Conservation (phyloP, 2,888 invertebrate genomes). For the Zeuzera pyrina region DNA sequence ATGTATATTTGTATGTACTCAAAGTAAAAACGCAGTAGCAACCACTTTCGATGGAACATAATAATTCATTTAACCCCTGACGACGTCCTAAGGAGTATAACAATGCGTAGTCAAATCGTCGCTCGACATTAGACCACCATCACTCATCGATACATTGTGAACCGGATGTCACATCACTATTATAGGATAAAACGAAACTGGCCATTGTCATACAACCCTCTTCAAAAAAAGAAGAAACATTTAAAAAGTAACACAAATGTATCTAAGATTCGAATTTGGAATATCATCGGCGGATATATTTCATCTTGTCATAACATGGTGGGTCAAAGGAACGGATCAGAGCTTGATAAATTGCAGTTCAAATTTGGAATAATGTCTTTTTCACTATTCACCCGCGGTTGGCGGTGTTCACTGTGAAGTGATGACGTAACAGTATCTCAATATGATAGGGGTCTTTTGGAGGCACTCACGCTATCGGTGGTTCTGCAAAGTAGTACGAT, state of each 20-base stretch:
- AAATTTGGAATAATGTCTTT: constrained; percentile 71
- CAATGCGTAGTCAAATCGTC: constrained; percentile 17
- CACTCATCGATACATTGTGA: constrained; percentile 51
- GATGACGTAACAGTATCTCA: constrained; percentile 56
- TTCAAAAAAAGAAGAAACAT: constrained; percentile 28
- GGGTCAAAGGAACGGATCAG: constrained; percentile 63
- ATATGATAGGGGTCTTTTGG: constrained; percentile 33
- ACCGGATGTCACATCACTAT: constrained; percentile 62
- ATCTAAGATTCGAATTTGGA: constrained; percentile 54
- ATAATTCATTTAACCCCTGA: constrained; percentile 11
- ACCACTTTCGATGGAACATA: not conserved
- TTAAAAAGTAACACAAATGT: too few species aligned
- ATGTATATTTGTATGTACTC: not conserved
- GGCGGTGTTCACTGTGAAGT: constrained; percentile 37
- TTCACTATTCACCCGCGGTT: constrained; percentile 53
- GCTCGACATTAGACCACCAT: constrained; percentile 38
- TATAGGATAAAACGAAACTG: constrained; percentile 22
- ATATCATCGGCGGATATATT: constrained; percentile 66
- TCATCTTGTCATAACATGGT: constrained; percentile 71
- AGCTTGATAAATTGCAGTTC: constrained; percentile 68
- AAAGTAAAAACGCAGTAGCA: constrained; percentile 1
- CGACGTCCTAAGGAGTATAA: constrained; percentile 26
- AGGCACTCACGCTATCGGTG: too few species aligned
- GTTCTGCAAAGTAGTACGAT: too few species aligned
- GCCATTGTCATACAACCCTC: constrained; percentile 26